Base-by-base conservation (phyloP, 2,888 invertebrate species). In the Tenthredo amoena region DNA sequence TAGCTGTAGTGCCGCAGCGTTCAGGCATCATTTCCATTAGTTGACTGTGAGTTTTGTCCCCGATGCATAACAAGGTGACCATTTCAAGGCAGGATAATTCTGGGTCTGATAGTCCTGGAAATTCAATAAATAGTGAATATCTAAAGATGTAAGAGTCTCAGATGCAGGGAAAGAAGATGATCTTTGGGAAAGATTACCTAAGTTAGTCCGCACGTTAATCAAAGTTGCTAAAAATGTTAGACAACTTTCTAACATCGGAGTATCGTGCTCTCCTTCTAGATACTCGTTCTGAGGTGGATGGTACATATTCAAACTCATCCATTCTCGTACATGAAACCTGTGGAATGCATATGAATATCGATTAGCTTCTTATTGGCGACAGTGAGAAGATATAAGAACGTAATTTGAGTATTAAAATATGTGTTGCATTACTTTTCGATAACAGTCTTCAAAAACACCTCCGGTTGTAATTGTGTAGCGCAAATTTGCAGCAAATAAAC, bases 1-100 rank as follows among this genome's bases (percentile, higher is more conserved):
- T 97, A 93, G 97, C 97, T 31, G 97, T 97, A 90, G 97, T 98
- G n/a, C 98, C 98, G 88, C 98, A 98, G 34, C 98, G 95, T 94
- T 99, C 99, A 0, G 99, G 99, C 97, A 99, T 98, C 86, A 98
- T 94, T 93, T 99, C 99, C 94, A 98, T 96, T 76, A 99, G 95
- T 92, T 99, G 99, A 88, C 98, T 98, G 94, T 99, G 99, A 0
- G 99, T 99, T 94, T 98, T 98, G 94, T 99, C 99, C 55, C 97
- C 97, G 93, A 99, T 98, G 89, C 99, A 98, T 77, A 99, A 94
- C 81, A 99, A 94, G 0, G 99, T 98, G 86, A 98, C 97, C 95
- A 99, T 98, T 94, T 99, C 99, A 87, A 98, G 94, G 58, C 98
- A 96, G 37, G 97, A 97, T 91, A 96, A 93, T 87, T 95, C 96